Evolutionary conservation across 2,113 vertebrate genomes (phyloP).

Genomic region (Podocnemis expansa): DNA sequence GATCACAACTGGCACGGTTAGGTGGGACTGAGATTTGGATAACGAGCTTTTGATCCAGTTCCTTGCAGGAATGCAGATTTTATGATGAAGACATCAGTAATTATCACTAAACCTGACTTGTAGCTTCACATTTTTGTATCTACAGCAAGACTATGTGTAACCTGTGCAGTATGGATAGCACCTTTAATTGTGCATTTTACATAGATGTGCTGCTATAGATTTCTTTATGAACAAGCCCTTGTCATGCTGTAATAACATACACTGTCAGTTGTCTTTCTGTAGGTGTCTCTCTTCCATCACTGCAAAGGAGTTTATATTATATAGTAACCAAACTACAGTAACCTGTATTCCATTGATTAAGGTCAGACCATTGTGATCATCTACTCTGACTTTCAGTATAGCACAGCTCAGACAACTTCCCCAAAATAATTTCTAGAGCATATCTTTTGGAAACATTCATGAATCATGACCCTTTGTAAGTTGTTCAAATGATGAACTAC

Average conservation of each 20-base stretch:
- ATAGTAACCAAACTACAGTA: background rate
- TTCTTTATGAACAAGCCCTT: background rate
- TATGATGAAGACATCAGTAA: background rate
- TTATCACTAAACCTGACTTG: background rate
- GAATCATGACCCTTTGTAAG: background rate
- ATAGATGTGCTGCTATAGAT: background rate
- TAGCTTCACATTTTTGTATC: background rate
- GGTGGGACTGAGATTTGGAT: background rate
- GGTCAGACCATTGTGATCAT: background rate
- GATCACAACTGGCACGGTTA: background rate
- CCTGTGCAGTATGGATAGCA: background rate
- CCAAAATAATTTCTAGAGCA: background rate
- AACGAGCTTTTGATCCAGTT: background rate
- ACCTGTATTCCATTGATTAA: background rate
- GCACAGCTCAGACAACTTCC: background rate
- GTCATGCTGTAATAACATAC: background rate
- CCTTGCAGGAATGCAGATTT: background rate
- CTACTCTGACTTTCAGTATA: background rate
- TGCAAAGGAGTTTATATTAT: background rate
- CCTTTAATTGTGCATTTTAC: background rate
- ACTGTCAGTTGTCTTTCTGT: background rate
- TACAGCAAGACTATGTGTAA: background rate
- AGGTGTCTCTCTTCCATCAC: background rate
- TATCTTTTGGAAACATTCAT: background rate
- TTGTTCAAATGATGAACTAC: background rate